Base-by-base conservation (phyloP, 2,113 vertebrate genomes). In the Aleadryas rufinucha region DNA sequence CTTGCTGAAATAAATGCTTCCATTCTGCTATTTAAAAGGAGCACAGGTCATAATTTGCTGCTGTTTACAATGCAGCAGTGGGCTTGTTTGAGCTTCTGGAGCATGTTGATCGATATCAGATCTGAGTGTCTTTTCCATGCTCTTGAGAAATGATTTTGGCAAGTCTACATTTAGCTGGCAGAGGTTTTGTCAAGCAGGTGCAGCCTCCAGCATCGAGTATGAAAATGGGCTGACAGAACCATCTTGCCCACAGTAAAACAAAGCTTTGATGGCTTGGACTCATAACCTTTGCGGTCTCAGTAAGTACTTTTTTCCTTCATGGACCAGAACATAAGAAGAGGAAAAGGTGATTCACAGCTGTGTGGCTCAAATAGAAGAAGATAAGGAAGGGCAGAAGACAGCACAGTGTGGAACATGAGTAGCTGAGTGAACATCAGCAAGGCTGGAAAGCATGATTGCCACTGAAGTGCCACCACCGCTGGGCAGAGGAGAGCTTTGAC, bases 1-100 rank as follows among this genome's bases (percentile, higher is more conserved):
- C 72, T 93, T 68, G 30, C 52, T 93, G 81, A 91, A 96, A 53
- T 83, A 70, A 91, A 65, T 68, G 63, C 79, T 86, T 94, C 68
- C 56, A 86, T 7, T 18, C 42, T 81, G 47, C 85, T 81, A 11
- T 77, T 91, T 95, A 50, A 93, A 87, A 66, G 64, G 35, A 78
- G 31, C 18, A 52, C 21, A 14, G 30, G 41, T 47, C 22, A 47
- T 45, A 39, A 33, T 88, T 93, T 95, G 35, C 63, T 88, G 42
- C 59, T 66, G 47, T 78, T 93, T 84, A n/a, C n/a, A 35, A 26
- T 84, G 80, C 39, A 81, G 10, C 20, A 44, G 50, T 77, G 54
- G 50, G 22, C 7, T 83, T 84, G 84, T 76, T 52, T 56, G 47
- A 85, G 37, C 71, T 96, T 80, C 66, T 66, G 79, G 50, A 78